phyloP scores from a whole-genome alignment of 2,113 vertebrate genomes.

The Syrrhaptes paradoxus region DNA sequence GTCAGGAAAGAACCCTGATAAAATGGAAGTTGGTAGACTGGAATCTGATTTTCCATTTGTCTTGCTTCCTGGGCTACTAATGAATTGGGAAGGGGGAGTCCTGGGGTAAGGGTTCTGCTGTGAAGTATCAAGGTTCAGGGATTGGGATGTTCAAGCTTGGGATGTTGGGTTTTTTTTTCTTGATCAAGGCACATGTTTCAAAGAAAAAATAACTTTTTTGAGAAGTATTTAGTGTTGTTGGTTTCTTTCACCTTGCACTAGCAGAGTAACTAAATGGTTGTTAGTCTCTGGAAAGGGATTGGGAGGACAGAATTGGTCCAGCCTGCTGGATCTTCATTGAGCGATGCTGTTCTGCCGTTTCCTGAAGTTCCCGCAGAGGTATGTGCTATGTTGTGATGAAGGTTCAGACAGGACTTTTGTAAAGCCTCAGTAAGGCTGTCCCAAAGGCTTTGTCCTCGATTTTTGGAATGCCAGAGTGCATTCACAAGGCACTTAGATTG shows the following conservation, averaged over 20 bases:
- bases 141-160: too few relatives aligned
- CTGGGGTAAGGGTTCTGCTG: neutral
- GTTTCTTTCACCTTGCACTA: neutral
- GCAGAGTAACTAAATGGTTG: too few relatives aligned
- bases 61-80: fast-evolving
- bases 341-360: neutral
- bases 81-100: neutral
- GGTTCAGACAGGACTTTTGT: neutral
- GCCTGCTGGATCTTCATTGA: fast-evolving
- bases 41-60: fast-evolving
- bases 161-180: neutral
- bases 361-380: too few relatives aligned
- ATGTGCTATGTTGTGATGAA: fast-evolving
- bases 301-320: fast-evolving
- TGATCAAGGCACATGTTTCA: neutral
- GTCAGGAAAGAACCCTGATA: fast-evolving
- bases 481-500: fast-evolving
- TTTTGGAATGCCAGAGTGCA: fast-evolving
- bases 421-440: neutral
- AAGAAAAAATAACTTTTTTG: neutral
- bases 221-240: fast-evolving
- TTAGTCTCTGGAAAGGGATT: fast-evolving
- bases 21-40: fast-evolving
- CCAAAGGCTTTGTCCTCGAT: fast-evolving
- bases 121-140: neutral